Conservation (phyloP, 2,888 invertebrate genomes). For the Mamestra brassicae region DNA sequence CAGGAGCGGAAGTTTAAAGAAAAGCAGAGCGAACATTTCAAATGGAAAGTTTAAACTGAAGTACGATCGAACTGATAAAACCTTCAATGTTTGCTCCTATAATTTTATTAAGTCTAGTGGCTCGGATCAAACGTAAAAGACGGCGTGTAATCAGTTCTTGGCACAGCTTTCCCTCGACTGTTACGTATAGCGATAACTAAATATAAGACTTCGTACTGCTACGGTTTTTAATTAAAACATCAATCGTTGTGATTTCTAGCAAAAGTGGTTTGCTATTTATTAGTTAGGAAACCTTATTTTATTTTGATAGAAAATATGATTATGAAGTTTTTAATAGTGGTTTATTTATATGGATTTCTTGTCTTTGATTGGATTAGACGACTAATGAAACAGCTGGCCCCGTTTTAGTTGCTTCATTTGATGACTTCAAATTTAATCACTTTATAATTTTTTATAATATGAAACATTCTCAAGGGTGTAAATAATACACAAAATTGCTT, state of each 20-base stretch:
- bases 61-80: slow-evolving; percentile 79
- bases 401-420: neutral
- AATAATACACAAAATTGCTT: slow-evolving; percentile 72
- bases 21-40: slow-evolving; percentile 81
- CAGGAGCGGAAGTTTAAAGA: slow-evolving; percentile 83
- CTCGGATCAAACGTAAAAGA: slow-evolving; percentile 64
- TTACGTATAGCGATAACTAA: slow-evolving; percentile 21
- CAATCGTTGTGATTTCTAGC: slow-evolving; percentile 10
- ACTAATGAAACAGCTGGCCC: neutral
- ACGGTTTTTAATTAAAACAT: slow-evolving; percentile 41
- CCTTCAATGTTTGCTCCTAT: slow-evolving; percentile 74
- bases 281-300: slow-evolving; percentile 2
- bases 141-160: slow-evolving; percentile 57
- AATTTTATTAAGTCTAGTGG: slow-evolving; percentile 74
- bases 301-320: neutral
- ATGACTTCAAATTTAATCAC: neutral
- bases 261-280: slow-evolving; percentile 24
- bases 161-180: slow-evolving; percentile 29
- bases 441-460: neutral
- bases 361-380: neutral
- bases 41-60: slow-evolving; percentile 81
- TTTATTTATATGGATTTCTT: neutral
- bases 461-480: neutral
- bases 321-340: neutral
- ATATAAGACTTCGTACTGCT: neutral